Base-by-base conservation (phyloP, 2,797 vertebrate genomes). In the Aulostomus chinensis region DNA sequence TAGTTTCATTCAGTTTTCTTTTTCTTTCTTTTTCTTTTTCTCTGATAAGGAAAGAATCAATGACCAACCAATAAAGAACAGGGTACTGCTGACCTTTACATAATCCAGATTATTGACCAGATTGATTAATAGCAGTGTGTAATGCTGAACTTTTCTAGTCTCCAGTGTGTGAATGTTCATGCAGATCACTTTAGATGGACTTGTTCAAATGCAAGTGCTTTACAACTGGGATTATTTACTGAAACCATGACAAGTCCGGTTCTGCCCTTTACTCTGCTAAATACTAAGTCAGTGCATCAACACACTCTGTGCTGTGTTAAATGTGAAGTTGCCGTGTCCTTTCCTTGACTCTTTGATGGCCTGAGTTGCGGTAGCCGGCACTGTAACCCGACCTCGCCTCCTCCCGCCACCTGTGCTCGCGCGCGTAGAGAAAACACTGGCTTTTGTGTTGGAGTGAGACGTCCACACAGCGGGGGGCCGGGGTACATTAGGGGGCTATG, bases 321-420 rank as follows among this genome's bases (percentile, higher is more conserved):
- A n/a, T n/a, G n/a, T n/a, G n/a, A n/a, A n/a, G n/a, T n/a, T n/a
- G n/a, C n/a, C n/a, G 9, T 50, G 50, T 71, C 65, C 59, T 69
- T 49, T 73, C 49, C 61, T 76, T 71, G 78, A 69, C 77, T 78
- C 53, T 31, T 29, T 40, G 36, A 38, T 28, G 45, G 31, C 55
- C 63, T 45, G 53, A 47, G 28, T 14, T 29, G 40, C 5, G 40
- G 62, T 51, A 73, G 65, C 53, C 4, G 11, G 42, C 53, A 36
- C 68, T 71, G 77, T 81, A 87, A 88, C 79, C 66, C 36, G 75
- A 87, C 71, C 87, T 81, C 42, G 60, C 55, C 68, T 71, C 56
- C 60, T 81, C 47, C 61, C 59, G 74, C 83, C 91, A 92, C 90
- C 90, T 92, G 91, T 91, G 90, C 78, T 84, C 57, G 68, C 70